Conservation (phyloP, 2,888 invertebrate genomes). For the Lagria hirta region DNA sequence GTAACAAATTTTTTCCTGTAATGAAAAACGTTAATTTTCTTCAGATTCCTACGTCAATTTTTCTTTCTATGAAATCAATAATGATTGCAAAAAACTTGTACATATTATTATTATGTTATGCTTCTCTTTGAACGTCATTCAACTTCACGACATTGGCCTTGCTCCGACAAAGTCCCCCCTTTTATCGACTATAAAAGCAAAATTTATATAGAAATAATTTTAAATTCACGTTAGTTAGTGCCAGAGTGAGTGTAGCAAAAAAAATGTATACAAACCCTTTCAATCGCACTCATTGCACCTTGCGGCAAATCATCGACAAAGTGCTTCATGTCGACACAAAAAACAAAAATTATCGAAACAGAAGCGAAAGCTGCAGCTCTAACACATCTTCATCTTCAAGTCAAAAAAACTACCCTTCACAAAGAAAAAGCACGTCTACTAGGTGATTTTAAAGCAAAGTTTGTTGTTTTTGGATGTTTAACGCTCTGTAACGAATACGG, state of each 20-base stretch:
- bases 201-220: constrained; percentile 1
- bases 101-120: too few relatives aligned
- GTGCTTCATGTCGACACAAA: constrained; percentile 58
- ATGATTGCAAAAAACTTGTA: too few relatives aligned
- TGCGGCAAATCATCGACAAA: constrained; percentile 67
- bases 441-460: too few relatives aligned
- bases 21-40: constrained; percentile 14
- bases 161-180: constrained; percentile 5
- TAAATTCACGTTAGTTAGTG: constrained; percentile 9
- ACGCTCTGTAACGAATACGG: too few relatives aligned
- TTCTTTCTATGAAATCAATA: too few relatives aligned
- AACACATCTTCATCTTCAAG: too few relatives aligned
- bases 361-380: neutral
- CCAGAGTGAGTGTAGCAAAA: constrained; percentile 8
- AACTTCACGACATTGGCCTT: constrained; percentile 24
- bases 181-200: constrained; percentile 18
- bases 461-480: too few relatives aligned
- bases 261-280: constrained; percentile 71
- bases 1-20: constrained; percentile 17
- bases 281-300: constrained; percentile 68
- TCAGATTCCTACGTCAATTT: too few relatives aligned
- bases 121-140: too few relatives aligned
- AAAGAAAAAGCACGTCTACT: too few relatives aligned
- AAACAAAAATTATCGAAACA: constrained; percentile 28
- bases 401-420: too few relatives aligned